Conservation (phyloP, 2,888 invertebrate species). For the Lasioglossum leucozonium region DNA sequence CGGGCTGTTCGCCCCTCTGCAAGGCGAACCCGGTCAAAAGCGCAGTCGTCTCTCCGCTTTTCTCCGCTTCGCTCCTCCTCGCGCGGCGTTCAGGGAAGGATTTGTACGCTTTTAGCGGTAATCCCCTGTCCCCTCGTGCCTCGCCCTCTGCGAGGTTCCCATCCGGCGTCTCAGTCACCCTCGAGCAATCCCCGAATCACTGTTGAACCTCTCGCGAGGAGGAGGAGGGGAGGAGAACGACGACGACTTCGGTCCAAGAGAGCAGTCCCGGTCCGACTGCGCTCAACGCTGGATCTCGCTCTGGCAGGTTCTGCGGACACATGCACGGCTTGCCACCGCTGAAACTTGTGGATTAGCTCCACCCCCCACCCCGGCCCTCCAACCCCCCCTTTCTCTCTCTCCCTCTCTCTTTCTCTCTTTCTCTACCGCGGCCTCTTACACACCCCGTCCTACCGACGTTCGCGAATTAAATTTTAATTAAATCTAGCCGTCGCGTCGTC, state of each 20-base stretch:
- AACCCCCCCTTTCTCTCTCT: not conserved
- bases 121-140: constrained; percentile 71
- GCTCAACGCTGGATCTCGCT: constrained; percentile 28
- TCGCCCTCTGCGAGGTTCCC: constrained; percentile 35
- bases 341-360: constrained; percentile 78
- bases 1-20: not conserved
- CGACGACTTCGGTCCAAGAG: constrained; percentile 47
- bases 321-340: constrained; percentile 44
- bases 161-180: constrained; percentile 53
- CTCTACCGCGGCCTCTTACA: not conserved
- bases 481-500: constrained; percentile 63
- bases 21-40: constrained; percentile 31
- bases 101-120: constrained; percentile 83
- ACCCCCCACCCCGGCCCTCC: too few species aligned
- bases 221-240: not conserved
- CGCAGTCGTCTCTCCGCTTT: constrained; percentile 43
- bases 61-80: not conserved
- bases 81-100: constrained; percentile 73
- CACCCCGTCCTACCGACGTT: not conserved
- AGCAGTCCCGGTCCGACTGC: constrained; percentile 12
- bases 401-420: not conserved
- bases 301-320: constrained; percentile 47
- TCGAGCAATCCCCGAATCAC: constrained; percentile 70
- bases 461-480: constrained; percentile 82
- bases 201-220: constrained; percentile 65